Percentiles rank a stretch among this genome's conserved stretches.
Evolutionary conservation across 1,140 invertebrate genomes (phyloP).

Genomic region (Rhopalosiphum maidis): DNA sequence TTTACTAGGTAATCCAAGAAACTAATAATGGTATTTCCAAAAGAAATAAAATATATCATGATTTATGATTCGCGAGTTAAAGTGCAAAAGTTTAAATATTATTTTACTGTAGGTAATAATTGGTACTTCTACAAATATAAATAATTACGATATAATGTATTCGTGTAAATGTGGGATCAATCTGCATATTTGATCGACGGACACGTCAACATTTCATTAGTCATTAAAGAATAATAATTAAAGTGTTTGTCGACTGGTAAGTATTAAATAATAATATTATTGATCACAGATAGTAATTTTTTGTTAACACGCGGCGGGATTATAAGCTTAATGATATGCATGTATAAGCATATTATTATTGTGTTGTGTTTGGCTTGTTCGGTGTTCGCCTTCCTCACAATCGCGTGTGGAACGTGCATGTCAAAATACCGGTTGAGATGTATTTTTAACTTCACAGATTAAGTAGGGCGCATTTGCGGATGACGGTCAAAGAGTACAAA

Average conservation of each 20-base stretch:
- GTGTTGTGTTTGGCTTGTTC: not conserved
- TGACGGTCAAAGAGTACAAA: slow-evolving; percentile 20
- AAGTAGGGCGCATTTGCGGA: slow-evolving; percentile 10
- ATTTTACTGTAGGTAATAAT: not conserved
- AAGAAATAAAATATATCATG: no score
- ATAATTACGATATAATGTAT: not conserved
- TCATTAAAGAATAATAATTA: not conserved
- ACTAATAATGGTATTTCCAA: no score
- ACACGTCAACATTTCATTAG: not conserved
- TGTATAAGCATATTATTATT: not conserved
- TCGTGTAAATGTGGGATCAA: not conserved
- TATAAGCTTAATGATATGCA: not conserved
- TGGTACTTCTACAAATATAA: not conserved
- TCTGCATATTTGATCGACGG: not conserved
- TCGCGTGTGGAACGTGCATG: not conserved
- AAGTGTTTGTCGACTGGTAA: not conserved
- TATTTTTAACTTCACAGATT: slow-evolving; percentile 19
- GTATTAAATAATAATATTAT: not conserved
- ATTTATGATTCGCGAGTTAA: not conserved
- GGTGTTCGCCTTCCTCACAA: not conserved
- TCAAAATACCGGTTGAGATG: slow-evolving; percentile 17
- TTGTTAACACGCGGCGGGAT: not conserved
- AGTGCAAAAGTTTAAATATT: not conserved
- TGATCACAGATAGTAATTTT: no score
- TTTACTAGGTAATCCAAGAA: not conserved